A percentile compares a stretch with the other conserved stretches of the same genome.
These are phyloP conservation scores for Zaprionus ornatus DNA, from an alignment of 1,140 invertebrate species.

Conservation along the genomic window DNA sequence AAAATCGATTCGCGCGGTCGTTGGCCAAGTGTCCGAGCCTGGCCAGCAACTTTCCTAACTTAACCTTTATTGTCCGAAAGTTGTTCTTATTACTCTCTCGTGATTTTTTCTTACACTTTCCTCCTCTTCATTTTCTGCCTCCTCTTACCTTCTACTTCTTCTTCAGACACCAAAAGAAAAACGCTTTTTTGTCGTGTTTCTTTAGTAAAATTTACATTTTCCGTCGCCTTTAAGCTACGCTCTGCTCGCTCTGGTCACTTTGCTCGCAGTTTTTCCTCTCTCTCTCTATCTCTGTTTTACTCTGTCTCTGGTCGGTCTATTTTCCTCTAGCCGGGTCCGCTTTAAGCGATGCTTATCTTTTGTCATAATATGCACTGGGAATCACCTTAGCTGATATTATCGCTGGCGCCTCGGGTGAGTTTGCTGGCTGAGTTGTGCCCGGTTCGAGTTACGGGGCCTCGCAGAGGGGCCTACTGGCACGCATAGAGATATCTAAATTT, in stretches of 20 bases:
- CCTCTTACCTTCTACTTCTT: conserved; percentile 15
- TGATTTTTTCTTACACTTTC: conserved; percentile 60
- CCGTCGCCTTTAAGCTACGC: conserved; percentile 58
- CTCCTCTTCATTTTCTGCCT: conserved; percentile 19
- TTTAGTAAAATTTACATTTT: conserved; percentile 71
- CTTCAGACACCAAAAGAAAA: conserved; percentile 24
- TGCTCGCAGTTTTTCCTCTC: conserved; percentile 4
- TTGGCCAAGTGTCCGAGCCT: conserved; percentile 66
- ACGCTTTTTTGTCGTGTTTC: conserved; percentile 35
- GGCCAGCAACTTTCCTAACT: conserved; percentile 74
- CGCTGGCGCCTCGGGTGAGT: conserved; percentile 46
- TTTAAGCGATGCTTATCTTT: conserved; percentile 76
- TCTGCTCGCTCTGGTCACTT: conserved; percentile 43
- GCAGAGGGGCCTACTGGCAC: conserved; percentile 16
- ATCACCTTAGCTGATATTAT: conserved; percentile 79
- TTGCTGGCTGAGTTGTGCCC: conserved; percentile 9
- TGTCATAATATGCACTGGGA: conserved; percentile 82
- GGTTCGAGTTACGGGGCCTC: conserved; percentile 33
- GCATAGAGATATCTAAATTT: background rate
- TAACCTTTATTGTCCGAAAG: conserved; percentile 82
- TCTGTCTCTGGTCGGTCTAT: conserved; percentile 14
- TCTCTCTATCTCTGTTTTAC: background rate
- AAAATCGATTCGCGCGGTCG: conserved; percentile 80
- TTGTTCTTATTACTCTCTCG: conserved; percentile 75
- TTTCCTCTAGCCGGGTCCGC: conserved; percentile 17